Conservation (phyloP, 1,140 invertebrate species). For the Adelges cooleyi region DNA sequence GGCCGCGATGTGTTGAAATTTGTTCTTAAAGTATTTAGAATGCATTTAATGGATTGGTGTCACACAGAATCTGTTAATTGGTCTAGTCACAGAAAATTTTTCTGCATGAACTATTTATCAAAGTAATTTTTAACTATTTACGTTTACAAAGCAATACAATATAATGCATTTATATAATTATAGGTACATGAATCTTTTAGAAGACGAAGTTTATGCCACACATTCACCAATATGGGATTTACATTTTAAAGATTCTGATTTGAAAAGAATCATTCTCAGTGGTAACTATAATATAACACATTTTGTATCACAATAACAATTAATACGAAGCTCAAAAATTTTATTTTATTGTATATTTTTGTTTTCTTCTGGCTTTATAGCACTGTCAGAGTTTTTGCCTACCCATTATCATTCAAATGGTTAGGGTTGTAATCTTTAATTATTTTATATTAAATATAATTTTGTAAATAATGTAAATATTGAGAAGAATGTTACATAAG, state of each 20-base stretch:
- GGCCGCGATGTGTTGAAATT: constrained; percentile 15
- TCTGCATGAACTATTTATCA: neutral
- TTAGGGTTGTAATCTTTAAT: no score
- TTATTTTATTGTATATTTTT: no score
- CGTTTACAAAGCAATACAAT: neutral
- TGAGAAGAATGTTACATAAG: no score
- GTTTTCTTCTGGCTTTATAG: no score
- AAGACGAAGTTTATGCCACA: constrained; percentile 73
- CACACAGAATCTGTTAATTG: neutral
- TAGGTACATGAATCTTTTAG: constrained; percentile 74
- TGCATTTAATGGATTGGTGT: constrained; percentile 8
- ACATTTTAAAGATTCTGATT: constrained; percentile 52
- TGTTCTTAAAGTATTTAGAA: constrained; percentile 6
- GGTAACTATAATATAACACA: no score
- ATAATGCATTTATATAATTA: constrained; percentile 6
- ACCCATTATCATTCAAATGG: no score
- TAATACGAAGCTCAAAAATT: no score
- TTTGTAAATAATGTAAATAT: no score
- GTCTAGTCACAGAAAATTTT: neutral
- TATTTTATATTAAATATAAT: no score
- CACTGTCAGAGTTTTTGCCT: no score
- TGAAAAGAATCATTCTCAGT: constrained; percentile 6
- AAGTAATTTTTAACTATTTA: constrained; percentile 1
- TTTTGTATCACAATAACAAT: no score
- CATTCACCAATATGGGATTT: constrained; percentile 89